Evolutionary conservation across 2,888 invertebrate species (phyloP).

Genomic region (Acrobasis consociella): DNA sequence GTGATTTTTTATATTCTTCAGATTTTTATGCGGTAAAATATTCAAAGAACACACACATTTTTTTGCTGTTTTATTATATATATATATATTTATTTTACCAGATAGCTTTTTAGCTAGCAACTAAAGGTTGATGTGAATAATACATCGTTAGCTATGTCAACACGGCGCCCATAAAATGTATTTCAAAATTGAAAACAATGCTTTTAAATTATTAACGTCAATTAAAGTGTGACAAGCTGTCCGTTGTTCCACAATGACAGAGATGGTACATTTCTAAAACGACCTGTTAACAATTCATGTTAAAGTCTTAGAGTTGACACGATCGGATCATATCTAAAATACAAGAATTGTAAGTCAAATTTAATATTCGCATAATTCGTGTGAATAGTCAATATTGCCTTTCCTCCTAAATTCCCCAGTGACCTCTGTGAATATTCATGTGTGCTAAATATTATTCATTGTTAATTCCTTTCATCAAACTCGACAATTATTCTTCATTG

Average conservation of each 20-base stretch:
- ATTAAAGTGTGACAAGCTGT: conserved; percentile 34
- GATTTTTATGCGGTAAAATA: too few relatives aligned
- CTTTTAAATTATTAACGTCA: conserved; percentile 36
- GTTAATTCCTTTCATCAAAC: conserved; percentile 30
- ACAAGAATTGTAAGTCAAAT: background rate
- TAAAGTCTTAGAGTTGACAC: background rate
- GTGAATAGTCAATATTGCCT: conserved; percentile 1
- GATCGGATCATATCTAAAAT: background rate
- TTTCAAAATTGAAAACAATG: conserved; percentile 41
- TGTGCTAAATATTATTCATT: conserved; percentile 19
- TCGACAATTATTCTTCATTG: conserved; percentile 46
- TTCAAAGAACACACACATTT: too few relatives aligned
- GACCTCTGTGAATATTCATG: background rate
- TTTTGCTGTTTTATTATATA: too few relatives aligned
- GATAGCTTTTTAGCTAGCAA: too few relatives aligned
- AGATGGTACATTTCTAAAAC: background rate
- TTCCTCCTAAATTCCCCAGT: background rate
- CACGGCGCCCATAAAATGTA: conserved; percentile 36
- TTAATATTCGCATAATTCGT: conserved; percentile 1
- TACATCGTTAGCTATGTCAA: conserved; percentile 42
- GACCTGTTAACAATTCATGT: background rate
- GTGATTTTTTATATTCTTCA: too few relatives aligned
- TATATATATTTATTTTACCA: too few relatives aligned
- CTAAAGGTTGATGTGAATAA: conserved; percentile 18
- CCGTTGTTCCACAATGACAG: conserved; percentile 1